Percentiles rank a stretch among this genome's conserved stretches.
Conservation (phyloP, 2,797 vertebrate genomes). For the Oreochromis mossambicus region DNA sequence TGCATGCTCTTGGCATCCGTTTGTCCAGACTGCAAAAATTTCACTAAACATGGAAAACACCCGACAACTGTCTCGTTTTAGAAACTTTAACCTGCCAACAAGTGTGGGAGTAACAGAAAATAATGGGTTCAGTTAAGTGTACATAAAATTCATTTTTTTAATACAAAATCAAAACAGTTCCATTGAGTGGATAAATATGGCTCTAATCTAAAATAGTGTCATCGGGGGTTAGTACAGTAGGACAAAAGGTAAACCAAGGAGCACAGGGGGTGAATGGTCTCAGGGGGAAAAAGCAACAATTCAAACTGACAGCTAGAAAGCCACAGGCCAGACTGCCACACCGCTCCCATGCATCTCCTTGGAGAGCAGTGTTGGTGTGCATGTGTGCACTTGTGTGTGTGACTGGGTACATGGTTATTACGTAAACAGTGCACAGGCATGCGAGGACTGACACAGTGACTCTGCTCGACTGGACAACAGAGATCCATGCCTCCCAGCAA, state of each 20-base stretch:
- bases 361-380: neutral
- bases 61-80: neutral
- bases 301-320: constrained; percentile 13
- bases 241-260: constrained; percentile 8
- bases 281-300: neutral
- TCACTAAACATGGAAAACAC: neutral
- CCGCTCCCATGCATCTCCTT: constrained; percentile 17
- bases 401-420: constrained; percentile 9
- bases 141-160: neutral
- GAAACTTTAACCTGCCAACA: neutral
- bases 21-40: neutral
- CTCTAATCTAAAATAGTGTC: neutral
- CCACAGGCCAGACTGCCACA: neutral
- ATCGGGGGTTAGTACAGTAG: constrained; percentile 5
- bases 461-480: constrained; percentile 11
- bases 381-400: neutral
- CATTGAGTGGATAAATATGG: neutral
- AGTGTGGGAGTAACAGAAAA: neutral
- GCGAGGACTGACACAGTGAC: constrained; percentile 37
- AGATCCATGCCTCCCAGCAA: neutral
- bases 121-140: neutral
- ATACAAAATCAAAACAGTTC: neutral
- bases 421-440: constrained; percentile 31
- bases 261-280: neutral
- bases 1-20: neutral